Evolutionary conservation across 1,140 invertebrate genomes (phyloP), one percentile per base, ranked within the genome.

Genomic region (Gonatopus flavifemur): DNA sequence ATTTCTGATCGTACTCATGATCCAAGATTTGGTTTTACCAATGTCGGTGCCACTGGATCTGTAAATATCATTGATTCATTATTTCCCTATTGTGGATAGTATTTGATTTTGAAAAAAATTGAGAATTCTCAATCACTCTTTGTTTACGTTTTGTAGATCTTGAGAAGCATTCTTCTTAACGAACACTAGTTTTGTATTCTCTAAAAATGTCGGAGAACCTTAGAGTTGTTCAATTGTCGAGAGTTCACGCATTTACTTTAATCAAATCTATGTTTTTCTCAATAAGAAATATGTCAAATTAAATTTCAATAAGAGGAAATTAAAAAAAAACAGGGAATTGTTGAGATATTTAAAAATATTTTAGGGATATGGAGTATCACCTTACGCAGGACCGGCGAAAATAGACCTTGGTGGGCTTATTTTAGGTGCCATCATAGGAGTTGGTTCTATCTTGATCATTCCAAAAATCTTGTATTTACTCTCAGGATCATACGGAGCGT

Each of bases 391-490:
- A n/a, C 87, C 87, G 1, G 77, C 88, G n/a, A 90, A 89, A 71
- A 84, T 92, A 28, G 89, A 92, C 58, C 72, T 92, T 1, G 89
- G 89, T 4, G 89, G 88, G n/a, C 81, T 92, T 20, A 78, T 90
- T 3, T 69, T 91, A 7, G 89, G 89, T 0, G 88, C 88, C 6
- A 81, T 90, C 0, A 79, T 92, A 33, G 89, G 89, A 2, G 82
- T 92, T 22, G 89, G 88, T 18, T 87, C 88, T 2, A 83, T 91
- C 31, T 78, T 92, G 8, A 82, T 92, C 1, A 79, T 90, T 19
- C 89, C 89, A 0, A 92, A 92, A 69, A 66, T 92, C 16, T 80
- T 90, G 1, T 83, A 87, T 31, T 79, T 87, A 1, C 81, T 91
- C 33, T 83, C 85, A 1, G 85, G 85, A 25, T 81, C 81, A 2